These are phyloP conservation scores for Spongilla lacustris DNA, from an alignment of 37 sponge, comb jelly and placozoan genomes.

Conservation along the genomic window DNA sequence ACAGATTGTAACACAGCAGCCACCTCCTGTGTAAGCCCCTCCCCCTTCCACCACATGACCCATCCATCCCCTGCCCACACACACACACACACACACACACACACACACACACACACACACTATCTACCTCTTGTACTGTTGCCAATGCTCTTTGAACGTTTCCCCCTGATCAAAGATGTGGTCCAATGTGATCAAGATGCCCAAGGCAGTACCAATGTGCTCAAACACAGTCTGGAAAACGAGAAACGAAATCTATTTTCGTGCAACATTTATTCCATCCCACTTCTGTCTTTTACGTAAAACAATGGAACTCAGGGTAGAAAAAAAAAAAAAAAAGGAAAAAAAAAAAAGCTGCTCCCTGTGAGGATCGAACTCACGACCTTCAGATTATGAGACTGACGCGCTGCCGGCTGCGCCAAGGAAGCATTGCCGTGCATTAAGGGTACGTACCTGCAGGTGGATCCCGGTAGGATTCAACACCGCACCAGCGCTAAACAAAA, in stretches of 20 bases:
- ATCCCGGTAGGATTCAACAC: conserved; percentile 66
- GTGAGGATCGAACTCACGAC: conserved; percentile 96
- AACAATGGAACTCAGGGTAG: too few relatives aligned
- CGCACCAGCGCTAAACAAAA: background rate
- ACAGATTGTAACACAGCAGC: too few relatives aligned
- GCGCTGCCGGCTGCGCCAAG: conserved; percentile 92
- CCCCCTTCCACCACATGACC: too few relatives aligned
- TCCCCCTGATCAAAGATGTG: conserved; percentile 64
- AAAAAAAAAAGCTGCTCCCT: conserved; percentile 73
- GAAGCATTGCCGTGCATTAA: conserved; percentile 43
- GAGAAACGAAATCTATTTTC: background rate
- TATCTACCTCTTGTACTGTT: conserved; percentile 84
- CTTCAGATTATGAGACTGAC: conserved; percentile 97
- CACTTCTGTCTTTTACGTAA: too few relatives aligned
- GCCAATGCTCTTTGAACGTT: conserved; percentile 88
- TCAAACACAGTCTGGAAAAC: conserved; percentile 87
- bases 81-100: background rate
- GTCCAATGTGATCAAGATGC: conserved; percentile 90
- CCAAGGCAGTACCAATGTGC: conserved; percentile 79
- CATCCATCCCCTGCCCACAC: background rate
- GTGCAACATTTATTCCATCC: too few relatives aligned
- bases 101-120: background rate
- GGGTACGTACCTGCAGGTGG: conserved; percentile 44
- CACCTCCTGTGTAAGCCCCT: too few relatives aligned
- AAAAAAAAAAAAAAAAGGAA: conserved; percentile 28